Percentiles rank a stretch among this genome's conserved stretches.
Evolutionary conservation across 2,797 vertebrate genomes (phyloP).

Genomic region (Trematomus bernacchii): DNA sequence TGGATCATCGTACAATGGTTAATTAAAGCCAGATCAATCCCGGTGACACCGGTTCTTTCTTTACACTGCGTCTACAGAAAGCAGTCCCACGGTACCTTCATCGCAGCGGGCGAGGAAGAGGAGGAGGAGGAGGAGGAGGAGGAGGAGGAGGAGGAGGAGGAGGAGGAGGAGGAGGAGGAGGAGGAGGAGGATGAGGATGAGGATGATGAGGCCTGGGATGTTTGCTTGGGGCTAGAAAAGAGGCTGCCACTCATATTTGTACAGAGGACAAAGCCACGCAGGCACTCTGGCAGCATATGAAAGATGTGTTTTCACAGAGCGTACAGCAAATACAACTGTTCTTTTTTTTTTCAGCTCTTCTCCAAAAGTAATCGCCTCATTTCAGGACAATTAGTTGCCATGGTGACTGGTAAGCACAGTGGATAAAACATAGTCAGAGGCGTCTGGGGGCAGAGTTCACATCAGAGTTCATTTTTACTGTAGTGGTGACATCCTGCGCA

Average conservation of each 20-base stretch:
- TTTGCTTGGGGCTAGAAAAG: constrained; percentile 63
- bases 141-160: constrained; percentile 38
- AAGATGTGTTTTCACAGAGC: constrained; percentile 64
- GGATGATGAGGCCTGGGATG: constrained; percentile 33
- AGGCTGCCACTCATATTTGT: constrained; percentile 75
- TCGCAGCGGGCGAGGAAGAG: constrained; percentile 29
- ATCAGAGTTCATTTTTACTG: constrained; percentile 30
- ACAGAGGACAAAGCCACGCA: constrained; percentile 67
- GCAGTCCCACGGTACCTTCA: constrained; percentile 60
- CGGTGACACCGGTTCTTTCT: constrained; percentile 53
- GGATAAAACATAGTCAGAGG: constrained; percentile 29
- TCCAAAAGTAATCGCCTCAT: constrained; percentile 52
- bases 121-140: constrained; percentile 36
- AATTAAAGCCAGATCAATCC: constrained; percentile 72
- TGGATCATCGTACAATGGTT: constrained; percentile 67
- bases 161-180: constrained; percentile 32
- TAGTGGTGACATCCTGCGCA: constrained; percentile 14
- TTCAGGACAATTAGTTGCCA: constrained; percentile 63
- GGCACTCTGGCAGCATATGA: constrained; percentile 69
- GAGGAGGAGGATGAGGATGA: constrained; percentile 38
- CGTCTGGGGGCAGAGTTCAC: constrained; percentile 45
- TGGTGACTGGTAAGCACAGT: constrained; percentile 49
- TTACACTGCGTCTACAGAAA: constrained; percentile 30
- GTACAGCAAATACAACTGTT: constrained; percentile 68
- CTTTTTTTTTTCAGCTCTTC: constrained; percentile 12